Conservation (phyloP, 2,797 vertebrate genomes). For the Micrastur ruficollis region DNA sequence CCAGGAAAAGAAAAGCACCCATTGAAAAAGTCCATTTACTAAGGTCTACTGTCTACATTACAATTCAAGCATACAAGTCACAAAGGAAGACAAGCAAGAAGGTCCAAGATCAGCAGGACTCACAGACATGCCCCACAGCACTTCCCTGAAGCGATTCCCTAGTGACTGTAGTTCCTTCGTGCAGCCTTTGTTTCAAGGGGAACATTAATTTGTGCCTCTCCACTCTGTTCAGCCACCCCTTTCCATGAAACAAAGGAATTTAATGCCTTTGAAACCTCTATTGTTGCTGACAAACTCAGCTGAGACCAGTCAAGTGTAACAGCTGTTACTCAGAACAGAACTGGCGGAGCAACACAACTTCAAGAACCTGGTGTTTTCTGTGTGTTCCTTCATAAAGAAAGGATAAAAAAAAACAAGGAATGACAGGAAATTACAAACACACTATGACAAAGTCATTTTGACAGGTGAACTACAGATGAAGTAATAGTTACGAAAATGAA, state of each 20-base stretch:
- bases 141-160: neutral
- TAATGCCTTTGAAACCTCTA: neutral
- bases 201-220: neutral
- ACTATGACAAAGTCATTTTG: neutral
- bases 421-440: neutral
- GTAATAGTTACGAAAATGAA: neutral
- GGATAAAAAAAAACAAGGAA: neutral
- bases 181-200: neutral
- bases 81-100: neutral
- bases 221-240: neutral
- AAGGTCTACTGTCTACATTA: neutral
- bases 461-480: neutral
- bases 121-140: neutral
- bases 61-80: neutral
- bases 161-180: neutral
- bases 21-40: neutral
- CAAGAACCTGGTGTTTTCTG: neutral
- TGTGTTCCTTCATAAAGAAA: neutral
- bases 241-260: neutral
- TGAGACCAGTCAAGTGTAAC: neutral
- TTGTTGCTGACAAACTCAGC: constrained; percentile 18
- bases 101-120: neutral
- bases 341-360: neutral
- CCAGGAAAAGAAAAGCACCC: neutral
- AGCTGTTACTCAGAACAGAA: neutral